Evolutionary conservation across 35 echinoderm and acorn worm species (phyloP).

Genomic region (Holothuria glaberrima): DNA sequence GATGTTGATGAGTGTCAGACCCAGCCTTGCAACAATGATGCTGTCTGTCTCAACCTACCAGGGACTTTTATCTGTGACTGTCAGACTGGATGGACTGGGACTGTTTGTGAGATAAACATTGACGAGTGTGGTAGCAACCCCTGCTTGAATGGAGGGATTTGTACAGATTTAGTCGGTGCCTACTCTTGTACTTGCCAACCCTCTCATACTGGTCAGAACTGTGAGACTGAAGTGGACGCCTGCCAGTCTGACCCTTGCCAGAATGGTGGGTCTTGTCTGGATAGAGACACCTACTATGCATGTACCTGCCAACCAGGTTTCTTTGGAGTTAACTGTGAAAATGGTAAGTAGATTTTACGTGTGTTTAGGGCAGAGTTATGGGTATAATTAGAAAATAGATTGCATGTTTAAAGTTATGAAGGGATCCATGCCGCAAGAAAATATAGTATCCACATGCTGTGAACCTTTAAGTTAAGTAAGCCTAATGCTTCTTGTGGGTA

Average conservation of each 20-base stretch:
- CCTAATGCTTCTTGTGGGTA: too few relatives aligned
- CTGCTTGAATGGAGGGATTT: slow-evolving; percentile 71
- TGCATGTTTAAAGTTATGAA: too few relatives aligned
- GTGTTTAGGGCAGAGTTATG: too few relatives aligned
- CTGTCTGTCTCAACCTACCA: slow-evolving; percentile 40
- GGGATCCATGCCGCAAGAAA: too few relatives aligned
- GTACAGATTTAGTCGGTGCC: slow-evolving; percentile 47
- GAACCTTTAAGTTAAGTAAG: too few relatives aligned
- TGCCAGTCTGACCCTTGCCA: slow-evolving; percentile 68
- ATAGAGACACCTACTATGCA: slow-evolving; percentile 36
- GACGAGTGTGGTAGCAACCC: slow-evolving; percentile 72
- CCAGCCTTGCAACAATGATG: slow-evolving; percentile 76
- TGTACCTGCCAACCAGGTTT: slow-evolving; percentile 58
- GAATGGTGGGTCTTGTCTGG: slow-evolving; percentile 62
- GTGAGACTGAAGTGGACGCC: slow-evolving; percentile 74
- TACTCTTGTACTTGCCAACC: slow-evolving; percentile 61
- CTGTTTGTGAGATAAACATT: slow-evolving; percentile 68
- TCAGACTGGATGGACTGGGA: slow-evolving; percentile 47
- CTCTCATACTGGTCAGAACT: slow-evolving; percentile 45
- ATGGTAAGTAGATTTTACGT: not conserved
- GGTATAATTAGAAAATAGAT: too few relatives aligned
- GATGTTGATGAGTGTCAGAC: slow-evolving; percentile 76
- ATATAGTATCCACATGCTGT: too few relatives aligned
- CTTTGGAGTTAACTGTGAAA: slow-evolving; percentile 61
- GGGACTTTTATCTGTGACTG: slow-evolving; percentile 70